These are phyloP conservation scores for Chiropotes sagulatus DNA, from an alignment of 2,797 vertebrate genomes.

Conservation along the genomic window DNA sequence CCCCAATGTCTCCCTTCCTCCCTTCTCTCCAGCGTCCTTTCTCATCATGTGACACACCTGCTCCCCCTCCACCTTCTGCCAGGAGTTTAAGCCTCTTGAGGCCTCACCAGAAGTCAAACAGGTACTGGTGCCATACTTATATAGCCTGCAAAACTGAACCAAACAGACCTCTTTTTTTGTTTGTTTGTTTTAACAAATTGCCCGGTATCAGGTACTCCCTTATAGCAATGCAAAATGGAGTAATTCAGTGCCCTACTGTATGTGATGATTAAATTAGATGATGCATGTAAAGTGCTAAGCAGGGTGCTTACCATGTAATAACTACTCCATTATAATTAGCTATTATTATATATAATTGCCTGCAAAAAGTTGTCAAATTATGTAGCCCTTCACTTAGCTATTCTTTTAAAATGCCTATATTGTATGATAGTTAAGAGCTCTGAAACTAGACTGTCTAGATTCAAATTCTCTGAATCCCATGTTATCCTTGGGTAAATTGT, in stretches of 20 bases:
- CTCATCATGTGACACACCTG: too few relatives aligned
- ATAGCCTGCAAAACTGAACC: too few relatives aligned
- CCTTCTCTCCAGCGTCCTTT: too few relatives aligned
- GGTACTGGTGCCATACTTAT: too few relatives aligned
- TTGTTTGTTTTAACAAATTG: too few relatives aligned
- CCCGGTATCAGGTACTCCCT: too few relatives aligned
- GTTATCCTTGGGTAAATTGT: not conserved
- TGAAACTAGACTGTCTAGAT: not conserved
- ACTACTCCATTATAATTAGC: not conserved
- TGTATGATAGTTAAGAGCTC: not conserved
- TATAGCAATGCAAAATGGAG: too few relatives aligned
- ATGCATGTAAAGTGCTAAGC: not conserved
- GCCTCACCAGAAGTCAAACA: too few relatives aligned
- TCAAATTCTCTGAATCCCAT: not conserved
- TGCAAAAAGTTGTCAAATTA: not conserved
- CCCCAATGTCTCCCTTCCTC: too few relatives aligned
- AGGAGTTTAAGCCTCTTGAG: too few relatives aligned
- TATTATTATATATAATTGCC: not conserved
- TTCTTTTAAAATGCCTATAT: not conserved
- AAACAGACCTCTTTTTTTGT: too few relatives aligned
- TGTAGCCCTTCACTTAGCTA: not conserved
- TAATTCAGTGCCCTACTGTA: not conserved
- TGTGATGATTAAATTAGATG: not conserved
- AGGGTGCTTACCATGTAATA: not conserved
- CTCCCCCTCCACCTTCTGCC: too few relatives aligned